Percentiles rank a stretch among this genome's conserved stretches.
Conservation (phyloP, 2,888 invertebrate species). For the Leptothorax acervorum region DNA sequence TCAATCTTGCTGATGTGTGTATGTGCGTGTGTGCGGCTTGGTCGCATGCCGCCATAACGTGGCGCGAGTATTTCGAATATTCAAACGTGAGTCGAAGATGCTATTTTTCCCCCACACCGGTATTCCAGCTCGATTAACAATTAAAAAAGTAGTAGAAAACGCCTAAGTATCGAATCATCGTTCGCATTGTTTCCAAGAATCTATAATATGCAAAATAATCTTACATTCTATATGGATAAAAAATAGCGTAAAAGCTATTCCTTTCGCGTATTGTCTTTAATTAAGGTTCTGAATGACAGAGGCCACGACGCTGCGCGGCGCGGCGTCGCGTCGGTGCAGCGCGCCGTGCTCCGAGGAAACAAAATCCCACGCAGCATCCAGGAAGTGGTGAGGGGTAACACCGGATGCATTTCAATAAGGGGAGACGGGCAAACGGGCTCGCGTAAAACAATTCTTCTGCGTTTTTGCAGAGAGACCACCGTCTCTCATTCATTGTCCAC, state of each 20-base stretch:
- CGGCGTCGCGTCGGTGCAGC: constrained; percentile 44
- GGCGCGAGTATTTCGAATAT: constrained; percentile 63
- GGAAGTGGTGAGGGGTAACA: constrained; percentile 79
- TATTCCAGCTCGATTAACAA: background rate
- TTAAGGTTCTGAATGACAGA: background rate
- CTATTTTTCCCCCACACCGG: background rate
- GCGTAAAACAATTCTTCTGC: constrained; percentile 77
- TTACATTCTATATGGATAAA: background rate
- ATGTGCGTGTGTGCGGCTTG: constrained; percentile 31
- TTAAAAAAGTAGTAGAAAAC: background rate
- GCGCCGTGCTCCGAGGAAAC: constrained; percentile 60
- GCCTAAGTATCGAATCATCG: background rate
- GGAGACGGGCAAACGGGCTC: constrained; percentile 76
- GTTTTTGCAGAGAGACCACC: constrained; percentile 65
- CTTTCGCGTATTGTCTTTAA: background rate
- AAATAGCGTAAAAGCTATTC: background rate
- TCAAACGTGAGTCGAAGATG: constrained; percentile 30
- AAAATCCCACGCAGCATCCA: constrained; percentile 79
- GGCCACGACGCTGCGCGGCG: too few relatives aligned
- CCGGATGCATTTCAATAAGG: constrained; percentile 79
- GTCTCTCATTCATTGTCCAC: constrained; percentile 68
- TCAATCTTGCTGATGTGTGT: constrained; percentile 18
- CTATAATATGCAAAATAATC: background rate
- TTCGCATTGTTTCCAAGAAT: background rate
- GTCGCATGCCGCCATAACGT: constrained; percentile 49